Evolutionary conservation across 2,888 invertebrate genomes (phyloP), one percentile per base, ranked within the genome.

Genomic region (Volucella inflata): DNA sequence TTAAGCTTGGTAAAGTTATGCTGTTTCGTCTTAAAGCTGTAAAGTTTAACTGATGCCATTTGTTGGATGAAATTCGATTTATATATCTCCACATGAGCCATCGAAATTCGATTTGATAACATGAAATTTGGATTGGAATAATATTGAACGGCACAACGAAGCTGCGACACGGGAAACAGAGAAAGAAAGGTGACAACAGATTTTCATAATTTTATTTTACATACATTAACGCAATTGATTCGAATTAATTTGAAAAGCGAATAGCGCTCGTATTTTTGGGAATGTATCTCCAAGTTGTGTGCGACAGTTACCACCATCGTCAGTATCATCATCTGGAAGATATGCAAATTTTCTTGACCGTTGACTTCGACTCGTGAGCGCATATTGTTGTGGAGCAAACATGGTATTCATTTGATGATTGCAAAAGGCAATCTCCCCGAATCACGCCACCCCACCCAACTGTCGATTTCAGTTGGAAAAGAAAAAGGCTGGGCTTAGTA

Each of bases 1-100:
- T 90, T 87, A 79, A 87, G 89, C 89, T 89, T 89, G 87, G 88
- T 81, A 88, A 71, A 79, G 87, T 88, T 88, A 87, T 82, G 89
- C 89, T 89, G 88, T 85, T 87, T 71, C 87, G 88, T 87, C 87
- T 88, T 80, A 87, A 88, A 76, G 83, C 88, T 87, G 85, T 89
- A 83, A 87, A 87, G 77, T 77, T 88, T 87, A 68, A 90, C 89
- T 91, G 91, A 89, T 90, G 89, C 78, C 88, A 87, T 83, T 81
- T 87, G 81, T 88, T 85, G 46, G 78, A 8, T 62, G 50, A 2
- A 71, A 62, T 17, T 44, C 70, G 85, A 84, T 88, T 91, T 90
- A 90, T 90, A 90, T 91, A 90, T 88, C 70, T 53, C 57, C 46
- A 38, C 53, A 3, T 68, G 48, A 0, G 30, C 53, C 46, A 46